Evolutionary conservation across 2,113 vertebrate species (phyloP).

Genomic region (Semnopithecus entellus): DNA sequence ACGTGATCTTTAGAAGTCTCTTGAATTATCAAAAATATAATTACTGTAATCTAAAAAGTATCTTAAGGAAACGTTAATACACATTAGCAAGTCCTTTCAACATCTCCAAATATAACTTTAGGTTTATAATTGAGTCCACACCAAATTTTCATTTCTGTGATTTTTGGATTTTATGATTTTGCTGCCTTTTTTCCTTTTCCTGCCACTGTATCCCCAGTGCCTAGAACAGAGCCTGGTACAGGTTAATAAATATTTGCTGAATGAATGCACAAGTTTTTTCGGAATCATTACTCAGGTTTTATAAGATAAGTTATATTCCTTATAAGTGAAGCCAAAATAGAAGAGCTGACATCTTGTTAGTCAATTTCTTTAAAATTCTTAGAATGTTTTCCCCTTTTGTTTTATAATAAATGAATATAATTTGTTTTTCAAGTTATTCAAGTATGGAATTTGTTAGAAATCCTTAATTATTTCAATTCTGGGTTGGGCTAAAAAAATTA

Average conservation of each 20-base stretch:
- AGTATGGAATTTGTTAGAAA: not conserved
- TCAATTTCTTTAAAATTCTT: not conserved
- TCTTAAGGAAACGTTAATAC: too few relatives aligned
- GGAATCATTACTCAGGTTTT: not conserved
- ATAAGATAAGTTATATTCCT: not conserved
- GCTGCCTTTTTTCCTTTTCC: too few relatives aligned
- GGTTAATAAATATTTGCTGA: not conserved
- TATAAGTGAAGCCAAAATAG: not conserved
- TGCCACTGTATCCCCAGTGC: not conserved
- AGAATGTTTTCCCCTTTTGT: not conserved
- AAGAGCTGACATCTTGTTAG: not conserved
- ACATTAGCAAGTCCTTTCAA: too few relatives aligned
- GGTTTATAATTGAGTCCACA: too few relatives aligned
- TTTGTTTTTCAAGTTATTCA: conserved; percentile 2
- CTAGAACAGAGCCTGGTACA: not conserved
- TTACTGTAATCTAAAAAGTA: too few relatives aligned
- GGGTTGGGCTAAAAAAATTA: not conserved
- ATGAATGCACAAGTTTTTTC: not conserved
- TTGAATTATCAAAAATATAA: too few relatives aligned
- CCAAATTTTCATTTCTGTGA: too few relatives aligned
- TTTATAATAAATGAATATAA: not conserved
- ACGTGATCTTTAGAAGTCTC: too few relatives aligned
- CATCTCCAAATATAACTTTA: too few relatives aligned
- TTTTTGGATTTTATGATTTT: too few relatives aligned
- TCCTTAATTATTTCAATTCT: not conserved